Percentiles rank a stretch among this genome's conserved stretches.
Evolutionary conservation across 2,113 vertebrate species (phyloP).

Genomic region (Gavialis gangeticus): DNA sequence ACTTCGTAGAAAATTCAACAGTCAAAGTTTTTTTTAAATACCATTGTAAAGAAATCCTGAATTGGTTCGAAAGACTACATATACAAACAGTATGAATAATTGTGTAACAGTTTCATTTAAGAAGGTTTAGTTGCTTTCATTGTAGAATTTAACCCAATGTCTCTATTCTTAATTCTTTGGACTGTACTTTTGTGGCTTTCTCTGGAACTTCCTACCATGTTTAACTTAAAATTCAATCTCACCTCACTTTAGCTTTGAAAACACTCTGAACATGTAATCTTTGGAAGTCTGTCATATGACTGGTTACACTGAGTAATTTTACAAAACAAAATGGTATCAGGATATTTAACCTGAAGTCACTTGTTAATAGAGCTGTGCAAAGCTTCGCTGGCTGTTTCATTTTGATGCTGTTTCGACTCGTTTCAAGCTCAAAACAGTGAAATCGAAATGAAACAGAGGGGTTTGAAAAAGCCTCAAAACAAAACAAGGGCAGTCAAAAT

Average conservation of each 20-base stretch:
- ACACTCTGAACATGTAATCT: neutral
- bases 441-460: too few species aligned
- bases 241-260: neutral
- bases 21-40: slow-evolving; percentile 53
- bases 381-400: too few species aligned
- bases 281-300: neutral
- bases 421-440: too few species aligned
- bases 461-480: too few species aligned
- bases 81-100: neutral
- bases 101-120: neutral
- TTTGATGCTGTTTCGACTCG: too few species aligned
- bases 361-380: too few species aligned
- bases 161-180: neutral
- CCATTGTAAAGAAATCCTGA: slow-evolving; percentile 21
- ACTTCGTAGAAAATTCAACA: slow-evolving; percentile 66
- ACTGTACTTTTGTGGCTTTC: neutral
- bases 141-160: neutral
- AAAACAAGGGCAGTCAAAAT: too few species aligned
- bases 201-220: neutral
- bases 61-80: slow-evolving; percentile 21
- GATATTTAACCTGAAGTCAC: too few species aligned
- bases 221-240: neutral
- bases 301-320: neutral
- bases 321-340: neutral
- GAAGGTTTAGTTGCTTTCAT: neutral